Base-by-base conservation (phyloP, 2,888 invertebrate genomes). In the Lasioglossum zephyrum region DNA sequence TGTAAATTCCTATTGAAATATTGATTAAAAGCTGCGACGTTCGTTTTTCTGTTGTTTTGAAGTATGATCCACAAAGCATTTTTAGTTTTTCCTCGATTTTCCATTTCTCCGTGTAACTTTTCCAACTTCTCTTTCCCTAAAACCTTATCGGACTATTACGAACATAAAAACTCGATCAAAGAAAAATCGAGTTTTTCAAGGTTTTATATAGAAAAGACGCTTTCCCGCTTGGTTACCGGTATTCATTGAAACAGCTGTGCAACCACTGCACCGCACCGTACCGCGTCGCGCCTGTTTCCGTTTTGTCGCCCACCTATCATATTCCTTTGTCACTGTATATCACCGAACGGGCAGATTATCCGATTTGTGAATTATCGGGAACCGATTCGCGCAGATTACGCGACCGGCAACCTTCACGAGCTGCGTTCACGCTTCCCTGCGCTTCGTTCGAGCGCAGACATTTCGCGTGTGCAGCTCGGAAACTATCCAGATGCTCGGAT, bases 241-340 rank as follows among this genome's bases (percentile, higher is more conserved):
- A 66, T 82, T 74, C 77, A 74, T 74, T 16, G 57, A n/a, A 73
- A 72, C 81, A 73, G 72, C 60, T 26, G 49, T 31, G 57, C 57
- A 11, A n/a, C 16, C 22, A 39, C 11, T 9, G 16, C 31, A 26
- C 47, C 47, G 16, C 16, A n/a, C 39, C 9, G 16, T 22, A 36
- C 16, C 16, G 47, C 16, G 26, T 49, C 73, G n/a, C n/a, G n/a
- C n/a, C n/a, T n/a, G 26, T 49, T 18, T 36, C 60, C 31, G n/a
- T 47, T 69, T 36, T 60, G 60, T 74, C 60, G 26, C 6, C 47
- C 57, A 18, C 18, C 57, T 66, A 36, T 72, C 47, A 26, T 53
- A 66, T 72, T 77, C 77, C 72, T 81, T 76, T 81, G 80, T 49
- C 72, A 26, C 26, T 5, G 69, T 70, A 41, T 70, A 70, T 70